Evolutionary conservation across 1,140 invertebrate genomes (phyloP).

Genomic region (Linepithema humile): DNA sequence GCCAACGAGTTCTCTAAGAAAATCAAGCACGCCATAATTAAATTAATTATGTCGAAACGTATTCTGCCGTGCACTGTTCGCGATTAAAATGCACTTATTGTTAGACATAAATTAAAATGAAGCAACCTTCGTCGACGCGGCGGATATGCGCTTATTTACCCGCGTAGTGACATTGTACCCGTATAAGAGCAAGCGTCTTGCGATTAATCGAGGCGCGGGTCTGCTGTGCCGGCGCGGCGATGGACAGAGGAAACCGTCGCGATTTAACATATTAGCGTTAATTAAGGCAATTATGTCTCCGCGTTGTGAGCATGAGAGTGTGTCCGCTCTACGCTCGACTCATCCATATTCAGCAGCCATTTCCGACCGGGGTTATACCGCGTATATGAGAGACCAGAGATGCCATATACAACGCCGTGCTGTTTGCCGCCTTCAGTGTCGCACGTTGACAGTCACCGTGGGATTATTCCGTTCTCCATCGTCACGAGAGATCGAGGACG

Average conservation of each 20-base stretch:
- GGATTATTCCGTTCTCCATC: constrained; percentile 75
- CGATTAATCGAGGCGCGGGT: constrained; percentile 59
- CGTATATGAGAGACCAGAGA: constrained; percentile 13
- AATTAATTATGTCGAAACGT: constrained; percentile 12
- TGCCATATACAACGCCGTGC: constrained; percentile 4
- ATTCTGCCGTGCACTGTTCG: not conserved
- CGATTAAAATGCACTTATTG: not conserved
- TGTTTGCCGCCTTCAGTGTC: constrained; percentile 22
- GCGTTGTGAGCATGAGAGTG: constrained; percentile 82
- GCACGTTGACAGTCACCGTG: constrained; percentile 80
- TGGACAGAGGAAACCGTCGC: constrained; percentile 80
- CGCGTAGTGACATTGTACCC: constrained; percentile 80
- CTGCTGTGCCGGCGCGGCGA: constrained; percentile 56
- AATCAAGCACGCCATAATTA: constrained; percentile 18
- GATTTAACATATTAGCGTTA: constrained; percentile 85
- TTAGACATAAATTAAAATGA: constrained; percentile 37
- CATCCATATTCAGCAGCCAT: constrained; percentile 83
- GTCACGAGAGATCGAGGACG: constrained; percentile 71
- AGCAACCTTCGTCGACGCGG: constrained; percentile 16
- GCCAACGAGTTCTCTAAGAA: not conserved
- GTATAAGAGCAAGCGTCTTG: constrained; percentile 69
- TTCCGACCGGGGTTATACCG: constrained; percentile 74
- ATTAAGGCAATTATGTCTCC: constrained; percentile 84
- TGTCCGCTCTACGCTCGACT: constrained; percentile 79
- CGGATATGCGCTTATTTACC: constrained; percentile 47